Percentiles rank a stretch among this genome's conserved stretches.
These are phyloP conservation scores for Thalpophila matura DNA, from an alignment of 2,888 invertebrate genomes.

Conservation along the genomic window DNA sequence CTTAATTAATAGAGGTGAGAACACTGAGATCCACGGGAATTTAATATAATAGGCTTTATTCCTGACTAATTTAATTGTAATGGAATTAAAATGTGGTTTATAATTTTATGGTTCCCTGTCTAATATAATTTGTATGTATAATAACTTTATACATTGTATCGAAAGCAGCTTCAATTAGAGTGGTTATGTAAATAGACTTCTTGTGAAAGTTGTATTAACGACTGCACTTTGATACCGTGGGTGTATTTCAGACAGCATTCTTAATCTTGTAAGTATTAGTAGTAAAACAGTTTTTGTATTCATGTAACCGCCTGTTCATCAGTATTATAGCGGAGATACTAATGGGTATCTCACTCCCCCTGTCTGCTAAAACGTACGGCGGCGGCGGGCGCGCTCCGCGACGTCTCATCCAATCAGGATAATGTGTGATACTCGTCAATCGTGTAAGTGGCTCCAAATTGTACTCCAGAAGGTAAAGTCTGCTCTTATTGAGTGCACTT, in stretches of 20 bases:
- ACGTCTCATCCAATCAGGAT: constrained; percentile 60
- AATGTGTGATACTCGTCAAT: constrained; percentile 62
- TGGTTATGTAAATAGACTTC: constrained; percentile 52
- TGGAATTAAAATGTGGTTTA: constrained; percentile 44
- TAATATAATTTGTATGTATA: constrained; percentile 36
- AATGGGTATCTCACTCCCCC: constrained; percentile 49
- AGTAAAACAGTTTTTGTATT: constrained; percentile 24
- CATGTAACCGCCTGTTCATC: constrained; percentile 33
- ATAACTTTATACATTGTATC: constrained; percentile 44
- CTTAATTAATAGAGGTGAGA: constrained; percentile 81
- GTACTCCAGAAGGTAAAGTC: constrained; percentile 47
- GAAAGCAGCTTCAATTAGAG: constrained; percentile 51
- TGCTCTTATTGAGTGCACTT: constrained; percentile 53
- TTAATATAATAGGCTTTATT: constrained; percentile 65
- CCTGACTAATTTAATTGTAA: constrained; percentile 58
- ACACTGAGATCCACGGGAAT: constrained; percentile 68
- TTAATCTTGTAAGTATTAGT: constrained; percentile 17
- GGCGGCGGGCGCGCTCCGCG: constrained; percentile 16
- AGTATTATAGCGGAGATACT: constrained; percentile 43
- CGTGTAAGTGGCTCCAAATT: constrained; percentile 55
- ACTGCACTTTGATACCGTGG: constrained; percentile 20
- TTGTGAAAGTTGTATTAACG: constrained; percentile 50
- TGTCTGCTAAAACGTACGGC: constrained; percentile 50
- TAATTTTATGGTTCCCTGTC: constrained; percentile 45
- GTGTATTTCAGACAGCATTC: constrained; percentile 33